Percentiles rank a stretch among this genome's conserved stretches.
Evolutionary conservation across 1,140 invertebrate species (phyloP).

Genomic region (Campodea augens): DNA sequence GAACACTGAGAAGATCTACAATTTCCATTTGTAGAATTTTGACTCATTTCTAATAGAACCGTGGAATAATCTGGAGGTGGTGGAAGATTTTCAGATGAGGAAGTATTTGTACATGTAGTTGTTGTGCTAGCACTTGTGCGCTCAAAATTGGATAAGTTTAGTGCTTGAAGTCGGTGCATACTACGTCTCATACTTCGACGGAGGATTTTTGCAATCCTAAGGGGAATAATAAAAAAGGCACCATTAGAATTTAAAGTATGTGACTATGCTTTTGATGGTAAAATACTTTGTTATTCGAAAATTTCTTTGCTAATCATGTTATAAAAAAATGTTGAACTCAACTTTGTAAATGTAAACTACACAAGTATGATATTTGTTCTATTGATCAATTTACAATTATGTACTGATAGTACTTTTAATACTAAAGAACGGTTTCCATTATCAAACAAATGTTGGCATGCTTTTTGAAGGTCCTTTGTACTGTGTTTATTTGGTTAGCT

Average conservation of each 20-base stretch:
- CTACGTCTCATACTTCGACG: slow-evolving; percentile 60
- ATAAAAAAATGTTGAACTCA: no score
- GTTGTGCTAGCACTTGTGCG: not conserved
- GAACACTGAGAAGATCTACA: slow-evolving; percentile 15
- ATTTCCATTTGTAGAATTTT: slow-evolving; percentile 15
- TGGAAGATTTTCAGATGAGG: slow-evolving; percentile 10
- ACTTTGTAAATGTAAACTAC: no score
- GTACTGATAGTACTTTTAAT: no score
- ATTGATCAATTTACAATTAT: no score
- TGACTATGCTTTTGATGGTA: not conserved
- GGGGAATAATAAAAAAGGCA: slow-evolving; percentile 4
- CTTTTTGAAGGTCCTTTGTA: no score
- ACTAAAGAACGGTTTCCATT: no score
- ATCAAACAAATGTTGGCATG: no score
- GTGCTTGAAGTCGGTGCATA: slow-evolving; percentile 39
- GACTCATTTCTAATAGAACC: slow-evolving; percentile 38
- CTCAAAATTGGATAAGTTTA: slow-evolving; percentile 5
- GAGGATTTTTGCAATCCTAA: slow-evolving; percentile 53
- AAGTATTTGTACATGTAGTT: slow-evolving; percentile 16
- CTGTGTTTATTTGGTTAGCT: no score
- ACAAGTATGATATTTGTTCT: no score
- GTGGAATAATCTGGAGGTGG: slow-evolving; percentile 41
- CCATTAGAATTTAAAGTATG: slow-evolving; percentile 1
- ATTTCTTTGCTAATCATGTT: no score
- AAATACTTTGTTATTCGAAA: not conserved